Conservation (phyloP, 2,888 invertebrate genomes). For the Nomada fabriciana region DNA sequence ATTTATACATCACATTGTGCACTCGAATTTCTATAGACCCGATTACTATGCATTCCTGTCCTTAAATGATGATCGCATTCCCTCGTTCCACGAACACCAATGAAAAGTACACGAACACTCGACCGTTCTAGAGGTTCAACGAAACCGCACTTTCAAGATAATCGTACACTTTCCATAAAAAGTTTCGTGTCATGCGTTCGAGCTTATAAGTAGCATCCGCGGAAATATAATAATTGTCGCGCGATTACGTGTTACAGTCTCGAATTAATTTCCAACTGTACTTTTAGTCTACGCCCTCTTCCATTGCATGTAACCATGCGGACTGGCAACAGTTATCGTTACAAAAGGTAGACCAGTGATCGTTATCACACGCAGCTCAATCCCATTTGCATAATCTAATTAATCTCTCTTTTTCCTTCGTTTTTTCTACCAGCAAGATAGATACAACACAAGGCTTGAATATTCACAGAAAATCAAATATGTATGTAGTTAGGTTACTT, state of each 20-base stretch:
- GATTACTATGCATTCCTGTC: background rate
- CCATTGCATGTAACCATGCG: conserved; percentile 20
- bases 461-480: background rate
- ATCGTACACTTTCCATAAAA: background rate
- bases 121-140: background rate
- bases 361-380: conserved; percentile 13
- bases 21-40: background rate
- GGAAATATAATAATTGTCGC: conserved; percentile 10
- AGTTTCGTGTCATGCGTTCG: background rate
- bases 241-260: conserved; percentile 1
- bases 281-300: conserved; percentile 32
- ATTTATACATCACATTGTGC: background rate
- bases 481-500: conserved; percentile 25
- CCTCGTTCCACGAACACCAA: background rate
- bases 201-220: conserved; percentile 7
- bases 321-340: conserved; percentile 31
- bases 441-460: too few relatives aligned
- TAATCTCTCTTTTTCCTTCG: background rate
- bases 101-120: background rate
- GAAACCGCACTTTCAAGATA: background rate
- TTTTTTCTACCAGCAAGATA: too few relatives aligned
- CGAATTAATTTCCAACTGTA: conserved; percentile 28
- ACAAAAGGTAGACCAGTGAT: conserved; percentile 29
- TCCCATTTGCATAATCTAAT: background rate
- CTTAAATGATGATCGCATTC: background rate